A percentile compares a stretch with the other conserved stretches of the same genome.
Conservation (phyloP, 1,140 invertebrate genomes). For the Microplitis mediator region DNA sequence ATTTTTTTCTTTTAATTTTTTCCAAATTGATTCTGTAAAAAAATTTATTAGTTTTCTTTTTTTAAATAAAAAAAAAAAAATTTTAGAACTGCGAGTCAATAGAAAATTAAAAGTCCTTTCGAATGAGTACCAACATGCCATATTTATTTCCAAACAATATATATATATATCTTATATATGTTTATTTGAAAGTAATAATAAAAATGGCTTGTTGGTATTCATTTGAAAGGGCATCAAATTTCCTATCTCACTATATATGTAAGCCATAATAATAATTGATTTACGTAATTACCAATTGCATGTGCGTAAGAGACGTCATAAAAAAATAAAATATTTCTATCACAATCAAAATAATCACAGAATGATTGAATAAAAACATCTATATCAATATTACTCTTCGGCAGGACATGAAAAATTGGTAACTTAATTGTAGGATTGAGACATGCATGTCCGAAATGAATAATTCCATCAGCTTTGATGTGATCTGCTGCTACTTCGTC, state of each 20-base stretch:
- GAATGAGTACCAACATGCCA: too few species aligned
- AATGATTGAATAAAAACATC: conserved; percentile 52
- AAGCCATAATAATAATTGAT: too few species aligned
- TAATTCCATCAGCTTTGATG: conserved; percentile 79
- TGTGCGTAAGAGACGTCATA: conserved; percentile 77
- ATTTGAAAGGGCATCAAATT: too few species aligned
- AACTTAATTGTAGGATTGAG: conserved; percentile 73
- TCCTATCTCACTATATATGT: too few species aligned
- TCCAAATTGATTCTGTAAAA: conserved; percentile 41
- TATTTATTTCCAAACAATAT: too few species aligned
- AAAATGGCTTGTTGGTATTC: too few species aligned
- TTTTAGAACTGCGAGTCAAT: conserved; percentile 13
- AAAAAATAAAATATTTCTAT: conserved; percentile 68
- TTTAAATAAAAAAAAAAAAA: conserved; percentile 41
- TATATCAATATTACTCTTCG: conserved; percentile 66
- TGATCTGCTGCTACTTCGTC: conserved; percentile 91
- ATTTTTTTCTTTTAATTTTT: conserved; percentile 38
- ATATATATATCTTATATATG: too few species aligned
- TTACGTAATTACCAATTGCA: conserved; percentile 63
- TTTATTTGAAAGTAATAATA: too few species aligned
- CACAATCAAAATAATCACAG: conserved; percentile 47
- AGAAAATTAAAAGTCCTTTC: too few species aligned
- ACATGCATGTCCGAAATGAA: conserved; percentile 92
- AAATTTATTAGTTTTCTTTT: conserved; percentile 28
- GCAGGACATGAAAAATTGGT: conserved; percentile 76